Base-by-base conservation (phyloP, 2,113 vertebrate genomes). In the Hymenochirus boettgeri region DNA sequence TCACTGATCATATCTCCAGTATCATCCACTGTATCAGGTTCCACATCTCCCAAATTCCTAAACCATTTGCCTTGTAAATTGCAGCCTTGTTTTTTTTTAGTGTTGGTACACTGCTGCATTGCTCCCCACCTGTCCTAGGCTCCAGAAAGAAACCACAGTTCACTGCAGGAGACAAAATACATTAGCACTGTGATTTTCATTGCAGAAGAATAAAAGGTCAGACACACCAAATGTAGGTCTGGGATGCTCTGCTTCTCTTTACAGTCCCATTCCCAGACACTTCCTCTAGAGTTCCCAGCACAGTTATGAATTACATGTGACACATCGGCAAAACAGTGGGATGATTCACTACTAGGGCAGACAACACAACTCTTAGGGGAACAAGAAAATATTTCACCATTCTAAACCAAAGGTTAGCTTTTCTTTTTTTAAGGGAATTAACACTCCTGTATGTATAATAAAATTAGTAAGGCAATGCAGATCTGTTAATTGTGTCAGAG, bases 251-350 rank as follows among this genome's bases (percentile, higher is more conserved):
- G 17, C 24, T 42, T 13, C 26, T 7, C 61, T 64, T 13, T 47
- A 23, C 7, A 56, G 19, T n/a, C 29, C 54, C 45, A 37, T 19
- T 46, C 62, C 45, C 37, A 55, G 62, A 33, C 62, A 46, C 42
- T 64, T 56, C 62, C 52, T 47, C 37, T 23, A 47, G 25, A 46
- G 31, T 64, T 64, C 52, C 37, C 39, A 39, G 35, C 39, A 39
- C 39, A 64, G 18, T 56, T 26, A 56, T 56, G 19, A 64, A 64
- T 64, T 46, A 56, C 62, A 31, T 31, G 52, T 64, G 62, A 64
- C 51, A 64, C 37, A 56, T 31, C 55, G 62, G 18, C 52, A 8
- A 31, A 47, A 64, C 37, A 56, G 35, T 46, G 39, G 37, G 42
- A 27, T 64, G 52, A 64, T 46, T 64, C 52, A 64, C 25, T 33